Evolutionary conservation across 2,888 invertebrate genomes (phyloP).

Genomic region (Hydriomena furcata): DNA sequence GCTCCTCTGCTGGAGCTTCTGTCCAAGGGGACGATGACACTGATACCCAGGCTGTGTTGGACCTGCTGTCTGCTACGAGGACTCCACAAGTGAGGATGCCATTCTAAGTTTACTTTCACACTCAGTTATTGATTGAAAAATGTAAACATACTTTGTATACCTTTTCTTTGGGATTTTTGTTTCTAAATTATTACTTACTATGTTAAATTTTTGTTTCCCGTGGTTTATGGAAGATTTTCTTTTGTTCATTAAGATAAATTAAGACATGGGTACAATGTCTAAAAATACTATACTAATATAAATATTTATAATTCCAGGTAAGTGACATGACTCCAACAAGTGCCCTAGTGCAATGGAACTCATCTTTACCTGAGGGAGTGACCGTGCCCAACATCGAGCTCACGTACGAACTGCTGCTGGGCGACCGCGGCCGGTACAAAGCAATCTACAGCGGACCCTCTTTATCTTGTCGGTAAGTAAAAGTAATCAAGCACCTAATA

Average conservation of each 20-base stretch:
- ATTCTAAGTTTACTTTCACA: too few species aligned
- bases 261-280: too few species aligned
- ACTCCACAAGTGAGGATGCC: conserved; percentile 85
- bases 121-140: too few species aligned
- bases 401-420: conserved; percentile 91
- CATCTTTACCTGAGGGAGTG: conserved; percentile 79
- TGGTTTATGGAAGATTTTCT: too few species aligned
- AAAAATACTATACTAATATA: too few species aligned
- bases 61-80: conserved; percentile 89
- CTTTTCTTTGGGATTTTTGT: too few species aligned
- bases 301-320: conserved; percentile 78
- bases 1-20: conserved; percentile 88
- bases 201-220: too few species aligned
- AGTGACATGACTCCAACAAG: conserved; percentile 92
- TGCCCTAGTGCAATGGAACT: conserved; percentile 93
- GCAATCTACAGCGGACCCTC: conserved; percentile 91
- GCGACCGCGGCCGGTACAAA: conserved; percentile 93
- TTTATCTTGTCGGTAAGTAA: conserved; percentile 86
- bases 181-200: too few species aligned
- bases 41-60: conserved; percentile 87
- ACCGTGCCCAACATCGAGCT: conserved; percentile 81
- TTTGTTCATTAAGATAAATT: too few species aligned
- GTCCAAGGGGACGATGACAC: conserved; percentile 89
- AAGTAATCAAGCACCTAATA: too few species aligned
- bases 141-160: too few species aligned